phyloP scores from a whole-genome alignment of 2,113 vertebrate species.

The Crotalus viridis region DNA sequence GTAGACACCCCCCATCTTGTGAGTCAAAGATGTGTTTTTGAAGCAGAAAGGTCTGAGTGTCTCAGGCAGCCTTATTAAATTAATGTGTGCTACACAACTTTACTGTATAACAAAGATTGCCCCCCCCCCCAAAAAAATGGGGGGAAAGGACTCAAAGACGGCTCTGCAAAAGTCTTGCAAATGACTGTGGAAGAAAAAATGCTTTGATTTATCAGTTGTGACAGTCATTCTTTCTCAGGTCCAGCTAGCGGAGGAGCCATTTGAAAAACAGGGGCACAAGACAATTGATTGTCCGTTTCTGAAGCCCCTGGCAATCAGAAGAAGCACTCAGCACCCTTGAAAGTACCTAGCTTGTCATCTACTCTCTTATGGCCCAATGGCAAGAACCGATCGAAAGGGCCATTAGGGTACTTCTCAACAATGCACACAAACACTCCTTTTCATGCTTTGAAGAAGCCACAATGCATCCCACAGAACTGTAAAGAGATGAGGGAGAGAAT shows the following conservation, averaged over 20 bases:
- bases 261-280: conserved; percentile 30
- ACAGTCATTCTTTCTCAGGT: conserved; percentile 30
- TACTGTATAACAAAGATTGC: background rate
- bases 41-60: conserved; percentile 2
- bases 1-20: no score
- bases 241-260: background rate
- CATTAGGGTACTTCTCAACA: conserved; percentile 29
- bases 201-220: conserved; percentile 15
- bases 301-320: conserved; percentile 15
- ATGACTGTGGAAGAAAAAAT: background rate
- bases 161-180: background rate
- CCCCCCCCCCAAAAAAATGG: background rate
- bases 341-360: conserved; percentile 20
- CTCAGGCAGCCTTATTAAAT: background rate
- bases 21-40: background rate
- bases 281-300: conserved; percentile 27
- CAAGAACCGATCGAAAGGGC: conserved; percentile 15
- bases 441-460: background rate
- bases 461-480: conserved; percentile 39
- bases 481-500: conserved; percentile 38
- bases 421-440: conserved; percentile 34
- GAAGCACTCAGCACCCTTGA: conserved; percentile 20
- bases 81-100: background rate
- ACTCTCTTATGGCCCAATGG: conserved; percentile 26
- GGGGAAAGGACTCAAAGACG: conserved; percentile 16